phyloP scores from a whole-genome alignment of 2,113 vertebrate genomes.

The Syngnathus floridae region DNA sequence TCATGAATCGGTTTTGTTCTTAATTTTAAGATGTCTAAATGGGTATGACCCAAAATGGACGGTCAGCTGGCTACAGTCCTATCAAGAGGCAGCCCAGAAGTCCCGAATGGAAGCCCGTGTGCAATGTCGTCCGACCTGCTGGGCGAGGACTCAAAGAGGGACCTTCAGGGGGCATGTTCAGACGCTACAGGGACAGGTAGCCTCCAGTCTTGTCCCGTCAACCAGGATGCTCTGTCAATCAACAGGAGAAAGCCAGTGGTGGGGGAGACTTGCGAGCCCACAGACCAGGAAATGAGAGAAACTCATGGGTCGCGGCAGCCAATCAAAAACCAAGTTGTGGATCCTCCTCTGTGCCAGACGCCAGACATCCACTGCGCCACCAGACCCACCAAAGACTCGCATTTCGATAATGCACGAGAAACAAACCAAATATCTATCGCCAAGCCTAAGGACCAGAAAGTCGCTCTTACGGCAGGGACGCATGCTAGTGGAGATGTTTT shows the following conservation, averaged over 20 bases:
- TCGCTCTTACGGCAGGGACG: conserved; percentile 12
- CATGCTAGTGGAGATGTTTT: conserved; percentile 2
- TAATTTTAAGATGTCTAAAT: conserved; percentile 45
- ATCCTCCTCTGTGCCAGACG: conserved; percentile 50
- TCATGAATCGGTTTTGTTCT: conserved; percentile 5
- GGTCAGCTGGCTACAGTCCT: conserved; percentile 66
- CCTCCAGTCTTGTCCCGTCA: conserved; percentile 40
- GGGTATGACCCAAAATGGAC: conserved; percentile 69
- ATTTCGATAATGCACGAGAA: conserved; percentile 17
- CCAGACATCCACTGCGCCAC: conserved; percentile 50
- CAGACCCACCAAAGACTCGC: conserved; percentile 58
- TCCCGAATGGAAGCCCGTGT: conserved; percentile 59
- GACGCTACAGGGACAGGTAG: conserved; percentile 36
- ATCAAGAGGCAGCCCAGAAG: conserved; percentile 61
- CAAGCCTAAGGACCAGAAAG: conserved; percentile 5
- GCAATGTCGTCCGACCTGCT: conserved; percentile 43
- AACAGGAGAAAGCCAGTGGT: conserved; percentile 54
- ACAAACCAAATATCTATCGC: conserved; percentile 24
- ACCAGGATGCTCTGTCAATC: conserved; percentile 49
- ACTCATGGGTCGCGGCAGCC: conserved; percentile 50
- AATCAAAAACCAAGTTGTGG: conserved; percentile 61
- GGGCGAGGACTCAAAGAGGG: conserved; percentile 27
- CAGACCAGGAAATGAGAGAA: conserved; percentile 51
- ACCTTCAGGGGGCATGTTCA: background rate
- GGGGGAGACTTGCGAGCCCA: conserved; percentile 51